phyloP scores from a whole-genome alignment of 1,140 invertebrate genomes.

The Pogonomyrmex californicus region DNA sequence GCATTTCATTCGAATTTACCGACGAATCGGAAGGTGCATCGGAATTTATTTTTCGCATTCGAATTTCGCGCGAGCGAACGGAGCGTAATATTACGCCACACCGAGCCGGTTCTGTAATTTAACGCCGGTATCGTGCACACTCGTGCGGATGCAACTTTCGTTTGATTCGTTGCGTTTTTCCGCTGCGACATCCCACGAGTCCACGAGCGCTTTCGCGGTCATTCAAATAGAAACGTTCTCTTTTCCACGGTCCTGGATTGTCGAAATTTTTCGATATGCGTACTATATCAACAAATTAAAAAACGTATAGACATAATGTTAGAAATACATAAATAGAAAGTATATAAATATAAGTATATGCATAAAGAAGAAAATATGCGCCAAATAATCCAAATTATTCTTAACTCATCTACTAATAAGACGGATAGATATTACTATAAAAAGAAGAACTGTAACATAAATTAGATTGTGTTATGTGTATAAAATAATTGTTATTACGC shows the following conservation, averaged over 20 bases:
- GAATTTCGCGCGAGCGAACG: constrained; percentile 55
- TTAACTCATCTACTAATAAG: neutral
- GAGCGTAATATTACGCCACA: constrained; percentile 60
- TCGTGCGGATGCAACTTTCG: constrained; percentile 48
- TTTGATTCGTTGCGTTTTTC: constrained; percentile 53
- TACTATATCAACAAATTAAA: neutral
- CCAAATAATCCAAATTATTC: too few species aligned
- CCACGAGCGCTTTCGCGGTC: constrained; percentile 51
- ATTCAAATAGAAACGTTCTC: constrained; percentile 39
- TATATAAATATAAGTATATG: neutral
- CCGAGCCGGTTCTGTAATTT: constrained; percentile 49
- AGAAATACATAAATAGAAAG: neutral
- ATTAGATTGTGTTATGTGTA: neutral
- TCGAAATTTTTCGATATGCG: neutral
- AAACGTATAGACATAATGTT: neutral
- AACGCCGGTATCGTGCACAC: constrained; percentile 47
- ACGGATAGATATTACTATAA: neutral
- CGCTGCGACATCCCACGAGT: neutral
- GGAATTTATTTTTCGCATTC: constrained; percentile 60
- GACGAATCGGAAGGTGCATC: neutral
- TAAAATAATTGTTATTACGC: neutral
- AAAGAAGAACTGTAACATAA: neutral
- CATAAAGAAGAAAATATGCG: neutral
- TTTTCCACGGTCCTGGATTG: neutral
- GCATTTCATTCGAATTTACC: constrained; percentile 21